Evolutionary conservation across 2,113 vertebrate genomes (phyloP).

Genomic region (Python bivittatus): DNA sequence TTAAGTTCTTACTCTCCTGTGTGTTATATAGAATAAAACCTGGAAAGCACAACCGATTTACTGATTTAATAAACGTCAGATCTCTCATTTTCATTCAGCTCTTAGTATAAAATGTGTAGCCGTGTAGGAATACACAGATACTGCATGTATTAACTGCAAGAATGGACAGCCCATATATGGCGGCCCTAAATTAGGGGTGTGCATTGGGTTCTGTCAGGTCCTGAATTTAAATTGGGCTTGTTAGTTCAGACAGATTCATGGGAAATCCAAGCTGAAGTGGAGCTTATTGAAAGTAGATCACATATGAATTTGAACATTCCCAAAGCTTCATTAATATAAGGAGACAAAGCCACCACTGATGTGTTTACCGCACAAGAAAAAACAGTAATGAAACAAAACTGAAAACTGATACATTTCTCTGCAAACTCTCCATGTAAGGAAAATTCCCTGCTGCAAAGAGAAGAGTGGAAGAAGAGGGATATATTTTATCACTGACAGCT

Average conservation of each 20-base stretch:
- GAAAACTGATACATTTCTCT: not conserved
- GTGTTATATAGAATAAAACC: not conserved
- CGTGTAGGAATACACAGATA: not conserved
- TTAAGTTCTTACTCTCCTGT: not conserved
- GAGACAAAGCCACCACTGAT: too few species aligned
- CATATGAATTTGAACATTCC: not conserved
- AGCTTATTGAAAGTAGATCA: not conserved
- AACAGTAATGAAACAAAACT: not conserved
- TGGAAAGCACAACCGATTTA: not conserved
- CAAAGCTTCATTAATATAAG: not conserved
- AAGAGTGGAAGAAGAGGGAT: not conserved
- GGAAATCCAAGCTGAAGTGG: not conserved
- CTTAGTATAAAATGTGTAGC: not conserved
- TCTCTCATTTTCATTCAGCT: not conserved
- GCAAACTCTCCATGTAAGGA: not conserved
- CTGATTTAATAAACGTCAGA: not conserved
- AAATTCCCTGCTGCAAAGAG: not conserved
- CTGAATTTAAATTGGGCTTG: not conserved
- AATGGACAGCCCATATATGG: not conserved
- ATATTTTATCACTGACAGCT: not conserved
- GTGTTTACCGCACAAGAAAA: not conserved
- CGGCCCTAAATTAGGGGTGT: not conserved
- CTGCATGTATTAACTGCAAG: not conserved
- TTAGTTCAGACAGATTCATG: not conserved
- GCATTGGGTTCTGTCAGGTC: not conserved